Percentiles rank a stretch among this genome's conserved stretches.
These are phyloP conservation scores for Leptinotarsa defecta DNA, from an alignment of 1,140 invertebrate genomes.

Conservation along the genomic window DNA sequence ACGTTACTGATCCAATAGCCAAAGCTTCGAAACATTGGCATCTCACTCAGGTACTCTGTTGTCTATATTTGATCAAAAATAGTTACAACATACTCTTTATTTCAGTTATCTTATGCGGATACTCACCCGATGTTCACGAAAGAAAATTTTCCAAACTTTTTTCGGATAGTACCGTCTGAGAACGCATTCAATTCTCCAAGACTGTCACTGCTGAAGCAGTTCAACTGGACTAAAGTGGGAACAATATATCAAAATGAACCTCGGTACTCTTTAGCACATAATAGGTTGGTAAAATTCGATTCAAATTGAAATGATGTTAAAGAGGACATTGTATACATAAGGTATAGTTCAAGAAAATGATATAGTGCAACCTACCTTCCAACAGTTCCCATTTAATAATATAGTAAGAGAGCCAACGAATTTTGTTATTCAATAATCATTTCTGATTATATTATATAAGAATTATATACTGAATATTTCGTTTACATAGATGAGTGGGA, in stretches of 20 bases:
- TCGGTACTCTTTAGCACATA: conserved; percentile 76
- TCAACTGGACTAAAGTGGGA: conserved; percentile 97
- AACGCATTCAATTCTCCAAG: conserved; percentile 94
- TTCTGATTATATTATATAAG: too few species aligned
- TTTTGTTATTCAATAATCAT: too few species aligned
- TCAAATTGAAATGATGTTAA: too few species aligned
- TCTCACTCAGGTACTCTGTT: conserved; percentile 78
- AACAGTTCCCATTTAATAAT: too few species aligned
- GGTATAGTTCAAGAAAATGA: too few species aligned
- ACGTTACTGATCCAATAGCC: conserved; percentile 96
- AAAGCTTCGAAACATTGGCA: conserved; percentile 97
- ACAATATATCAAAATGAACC: conserved; percentile 97
- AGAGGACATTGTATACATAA: too few species aligned
- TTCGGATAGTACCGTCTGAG: conserved; percentile 92
- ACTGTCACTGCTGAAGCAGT: conserved; percentile 82
- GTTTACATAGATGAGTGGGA: too few species aligned
- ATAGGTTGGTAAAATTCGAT: conserved; percentile 42
- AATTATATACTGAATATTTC: too few species aligned
- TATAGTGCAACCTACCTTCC: too few species aligned
- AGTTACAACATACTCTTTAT: conserved; percentile 5
- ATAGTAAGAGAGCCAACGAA: too few species aligned
- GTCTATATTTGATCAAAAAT: neutral
- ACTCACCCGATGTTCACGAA: conserved; percentile 98
- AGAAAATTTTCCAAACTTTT: conserved; percentile 94
- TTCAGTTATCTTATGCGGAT: conserved; percentile 93